Base-by-base conservation (phyloP, 1,140 invertebrate species). In the Drosophila albomicans region DNA sequence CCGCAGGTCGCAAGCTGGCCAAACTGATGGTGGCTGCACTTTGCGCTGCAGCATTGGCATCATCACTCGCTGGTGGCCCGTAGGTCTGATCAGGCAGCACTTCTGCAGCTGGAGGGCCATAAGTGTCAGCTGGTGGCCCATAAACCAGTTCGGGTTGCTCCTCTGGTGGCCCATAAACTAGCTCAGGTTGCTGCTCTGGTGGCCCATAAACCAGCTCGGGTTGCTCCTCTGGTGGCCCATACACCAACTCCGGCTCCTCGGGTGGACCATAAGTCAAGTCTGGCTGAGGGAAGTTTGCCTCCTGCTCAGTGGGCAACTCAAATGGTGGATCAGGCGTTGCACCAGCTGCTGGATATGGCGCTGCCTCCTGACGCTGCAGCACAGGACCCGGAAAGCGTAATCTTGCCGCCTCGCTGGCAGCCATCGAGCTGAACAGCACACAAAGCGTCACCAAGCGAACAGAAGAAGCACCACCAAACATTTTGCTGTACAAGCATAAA, bases 261-360 rank as follows among this genome's bases (percentile, higher is more conserved):
- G 85, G 84, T 5, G 85, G 78, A 0, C 81, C 85, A 58, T 88
- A 88, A 0, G 75, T 81, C 30, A 67, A 41, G 5, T 89, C 81
- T 7, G 85, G 87, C 25, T 67, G 51, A 6, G 78, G 80, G 13
- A 75, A 72, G 11, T 76, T 64, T 1, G 51, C 78, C 6, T 69
- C 71, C 61, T 88, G 67, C 28, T 87, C 82, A 0, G 90, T 91
- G 8, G 90, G 90, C 49, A 91, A 51, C 6, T 82, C 80, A 25
- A 91, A 91, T 16, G 82, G 90, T 2, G 90, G 82, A 49, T 91
- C 45, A 1, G 90, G 90, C 15, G 63, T 54, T n/a, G 75, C 15
- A 1, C 90, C 90, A 5, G 90, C 90, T 49, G 90, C 76, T 15
- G 90, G 82, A 78, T 91, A 90, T 2, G 90, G 90, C 4, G 82